Conservation (phyloP, 2,113 vertebrate genomes). For the Hylia prasina region DNA sequence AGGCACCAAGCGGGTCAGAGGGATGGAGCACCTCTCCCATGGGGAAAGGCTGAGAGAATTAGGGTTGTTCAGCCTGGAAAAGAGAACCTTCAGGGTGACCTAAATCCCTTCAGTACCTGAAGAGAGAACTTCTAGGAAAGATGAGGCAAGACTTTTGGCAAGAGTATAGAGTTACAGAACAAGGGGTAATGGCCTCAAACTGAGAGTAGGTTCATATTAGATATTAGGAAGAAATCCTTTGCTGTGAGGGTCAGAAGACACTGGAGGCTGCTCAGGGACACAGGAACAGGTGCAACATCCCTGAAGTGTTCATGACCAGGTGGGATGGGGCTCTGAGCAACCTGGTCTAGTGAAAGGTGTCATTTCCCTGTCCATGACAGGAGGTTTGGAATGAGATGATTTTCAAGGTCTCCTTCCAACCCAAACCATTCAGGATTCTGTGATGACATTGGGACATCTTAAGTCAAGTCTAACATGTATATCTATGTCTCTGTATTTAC, state of each 20-base stretch:
- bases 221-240: not conserved
- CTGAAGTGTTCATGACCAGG: not conserved
- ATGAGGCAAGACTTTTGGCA: not conserved
- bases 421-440: not conserved
- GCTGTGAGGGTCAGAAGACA: not conserved
- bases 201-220: not conserved
- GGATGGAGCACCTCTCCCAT: not conserved
- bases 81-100: not conserved
- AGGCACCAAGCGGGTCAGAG: not conserved
- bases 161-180: not conserved
- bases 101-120: not conserved
- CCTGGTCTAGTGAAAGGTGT: not conserved
- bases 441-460: not conserved
- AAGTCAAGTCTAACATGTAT: not conserved
- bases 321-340: not conserved
- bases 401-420: not conserved
- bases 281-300: not conserved
- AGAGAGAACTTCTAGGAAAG: not conserved
- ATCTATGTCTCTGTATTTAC: not conserved
- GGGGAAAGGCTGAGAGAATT: not conserved
- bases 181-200: not conserved
- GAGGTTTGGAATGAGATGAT: rapidly evolving
- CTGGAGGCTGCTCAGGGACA: not conserved
- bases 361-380: not conserved
- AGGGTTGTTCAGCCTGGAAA: not conserved